These are phyloP conservation scores for Uromys caudimaculatus DNA, from an alignment of 2,797 vertebrate genomes.

Conservation along the genomic window DNA sequence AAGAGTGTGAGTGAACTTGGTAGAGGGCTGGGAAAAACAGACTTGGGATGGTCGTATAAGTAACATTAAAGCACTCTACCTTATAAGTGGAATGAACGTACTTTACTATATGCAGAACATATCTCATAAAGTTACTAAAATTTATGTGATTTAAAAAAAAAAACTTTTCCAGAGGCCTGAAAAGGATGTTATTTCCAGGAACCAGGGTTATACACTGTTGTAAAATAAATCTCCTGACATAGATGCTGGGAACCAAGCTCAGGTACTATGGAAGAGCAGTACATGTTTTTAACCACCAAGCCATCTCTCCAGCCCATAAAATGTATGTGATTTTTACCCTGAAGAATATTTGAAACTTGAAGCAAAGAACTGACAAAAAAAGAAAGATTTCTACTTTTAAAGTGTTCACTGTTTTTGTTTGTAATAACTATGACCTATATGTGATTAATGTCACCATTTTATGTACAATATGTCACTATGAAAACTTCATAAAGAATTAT, in stretches of 20 bases:
- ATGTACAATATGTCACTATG: neutral
- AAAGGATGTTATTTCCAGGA: neutral
- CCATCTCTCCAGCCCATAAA: neutral
- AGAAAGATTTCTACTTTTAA: neutral
- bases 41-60: neutral
- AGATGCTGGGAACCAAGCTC: neutral
- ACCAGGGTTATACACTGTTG: neutral
- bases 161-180: neutral
- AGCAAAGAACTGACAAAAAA: neutral
- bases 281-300: neutral
- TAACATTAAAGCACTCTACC: neutral
- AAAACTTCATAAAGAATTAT: neutral
- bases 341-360: neutral
- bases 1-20: neutral
- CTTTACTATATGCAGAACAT: neutral
- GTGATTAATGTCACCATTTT: neutral
- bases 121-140: neutral
- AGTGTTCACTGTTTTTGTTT: neutral
- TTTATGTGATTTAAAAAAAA: no score
- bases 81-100: neutral
- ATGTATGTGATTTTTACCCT: neutral
- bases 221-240: neutral
- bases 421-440: neutral
- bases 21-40: neutral
- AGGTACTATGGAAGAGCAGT: neutral